Evolutionary conservation across 1,140 invertebrate species (phyloP).

Genomic region (Sipha flava): DNA sequence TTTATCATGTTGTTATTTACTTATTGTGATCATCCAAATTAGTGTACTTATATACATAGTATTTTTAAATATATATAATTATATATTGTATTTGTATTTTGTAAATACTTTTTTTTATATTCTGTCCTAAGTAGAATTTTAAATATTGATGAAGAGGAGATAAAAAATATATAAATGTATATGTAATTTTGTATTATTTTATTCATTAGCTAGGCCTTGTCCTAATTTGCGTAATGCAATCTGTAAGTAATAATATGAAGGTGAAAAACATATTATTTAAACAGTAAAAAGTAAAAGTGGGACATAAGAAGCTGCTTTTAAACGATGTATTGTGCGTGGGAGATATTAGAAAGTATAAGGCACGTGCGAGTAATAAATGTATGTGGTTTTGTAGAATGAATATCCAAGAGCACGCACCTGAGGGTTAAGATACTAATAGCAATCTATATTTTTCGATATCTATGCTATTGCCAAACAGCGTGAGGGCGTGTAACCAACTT

Average conservation of each 20-base stretch:
- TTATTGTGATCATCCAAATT: constrained; percentile 32
- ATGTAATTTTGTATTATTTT: background rate
- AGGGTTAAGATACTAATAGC: background rate
- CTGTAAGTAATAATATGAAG: background rate
- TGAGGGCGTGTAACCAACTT: background rate
- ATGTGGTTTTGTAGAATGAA: background rate
- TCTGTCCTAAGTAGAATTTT: constrained; percentile 31
- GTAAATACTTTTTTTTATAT: constrained; percentile 33
- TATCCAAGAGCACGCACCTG: background rate
- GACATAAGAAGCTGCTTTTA: background rate
- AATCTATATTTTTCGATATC: background rate
- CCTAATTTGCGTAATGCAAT: background rate
- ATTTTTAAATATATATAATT: constrained; percentile 26
- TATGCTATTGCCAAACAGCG: background rate
- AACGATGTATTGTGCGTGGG: constrained; percentile 21
- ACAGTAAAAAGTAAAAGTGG: constrained; percentile 26
- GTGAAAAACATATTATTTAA: constrained; percentile 7
- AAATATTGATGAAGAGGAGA: constrained; percentile 9
- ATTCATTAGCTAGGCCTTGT: background rate
- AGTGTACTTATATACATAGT: constrained; percentile 28
- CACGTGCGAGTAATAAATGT: background rate
- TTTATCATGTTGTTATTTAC: constrained; percentile 32
- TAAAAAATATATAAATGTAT: constrained; percentile 30
- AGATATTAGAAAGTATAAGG: constrained; percentile 20
- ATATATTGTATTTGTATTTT: constrained; percentile 32